These are phyloP conservation scores for Pollicipes pollicipes DNA, from an alignment of 1,140 invertebrate genomes.

Conservation along the genomic window DNA sequence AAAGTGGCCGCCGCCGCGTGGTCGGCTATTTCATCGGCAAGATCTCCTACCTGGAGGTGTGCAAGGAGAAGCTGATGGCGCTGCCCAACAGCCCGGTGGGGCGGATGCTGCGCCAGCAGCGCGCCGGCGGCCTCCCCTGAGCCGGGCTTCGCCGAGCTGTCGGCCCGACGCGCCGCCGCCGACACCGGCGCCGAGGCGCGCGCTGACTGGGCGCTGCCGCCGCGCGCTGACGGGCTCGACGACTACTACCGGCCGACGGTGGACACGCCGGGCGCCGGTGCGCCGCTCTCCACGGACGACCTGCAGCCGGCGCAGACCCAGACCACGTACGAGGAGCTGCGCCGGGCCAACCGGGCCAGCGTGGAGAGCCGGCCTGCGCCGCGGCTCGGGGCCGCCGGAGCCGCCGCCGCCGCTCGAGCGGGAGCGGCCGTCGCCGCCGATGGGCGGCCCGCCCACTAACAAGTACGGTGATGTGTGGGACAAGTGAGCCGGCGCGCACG, in stretches of 20 bases:
- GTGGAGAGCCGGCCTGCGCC: neutral
- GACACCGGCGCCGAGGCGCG: neutral
- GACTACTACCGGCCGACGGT: constrained; percentile 6
- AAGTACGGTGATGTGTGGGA: neutral
- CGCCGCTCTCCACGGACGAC: neutral
- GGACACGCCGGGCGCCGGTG: neutral
- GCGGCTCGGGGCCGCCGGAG: neutral
- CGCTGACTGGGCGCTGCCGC: neutral
- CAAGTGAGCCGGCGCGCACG: neutral
- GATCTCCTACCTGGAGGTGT: constrained; percentile 49
- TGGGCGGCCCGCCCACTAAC: neutral
- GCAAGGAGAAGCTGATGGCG: constrained; percentile 53
- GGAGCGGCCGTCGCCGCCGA: neutral
- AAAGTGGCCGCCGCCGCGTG: constrained; percentile 41
- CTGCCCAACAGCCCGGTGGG: constrained; percentile 42
- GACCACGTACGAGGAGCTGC: constrained; percentile 6
- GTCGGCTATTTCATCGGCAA: constrained; percentile 56
- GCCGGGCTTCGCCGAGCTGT: neutral
- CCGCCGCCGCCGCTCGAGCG: neutral
- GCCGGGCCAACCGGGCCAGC: neutral
- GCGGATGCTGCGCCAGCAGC: constrained; percentile 34
- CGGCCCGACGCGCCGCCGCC: neutral
- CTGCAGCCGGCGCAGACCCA: neutral
- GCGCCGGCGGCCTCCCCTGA: constrained; percentile 16
- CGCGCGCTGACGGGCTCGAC: constrained; percentile 4